These are phyloP conservation scores for Ctenicera cuprea DNA, from an alignment of 2,888 invertebrate genomes.

Conservation along the genomic window DNA sequence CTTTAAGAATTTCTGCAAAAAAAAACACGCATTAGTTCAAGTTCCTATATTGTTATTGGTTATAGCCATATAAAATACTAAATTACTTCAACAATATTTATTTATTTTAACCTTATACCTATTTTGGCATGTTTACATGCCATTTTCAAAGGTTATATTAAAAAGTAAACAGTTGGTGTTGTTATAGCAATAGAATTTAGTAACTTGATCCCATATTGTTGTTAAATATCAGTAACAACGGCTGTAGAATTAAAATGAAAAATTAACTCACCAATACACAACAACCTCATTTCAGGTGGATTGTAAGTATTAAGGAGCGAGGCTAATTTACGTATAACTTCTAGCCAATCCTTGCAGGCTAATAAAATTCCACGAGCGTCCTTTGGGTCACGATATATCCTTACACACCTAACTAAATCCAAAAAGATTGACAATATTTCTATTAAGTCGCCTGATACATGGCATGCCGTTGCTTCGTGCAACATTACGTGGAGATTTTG, in stretches of 20 bases:
- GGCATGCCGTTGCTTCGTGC: constrained; percentile 94
- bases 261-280: constrained; percentile 78
- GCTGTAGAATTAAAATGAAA: not conserved
- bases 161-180: too few relatives aligned
- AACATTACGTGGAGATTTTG: constrained; percentile 95
- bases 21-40: constrained; percentile 11
- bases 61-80: too few relatives aligned
- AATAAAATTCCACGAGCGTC: constrained; percentile 80
- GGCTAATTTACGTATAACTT: constrained; percentile 89
- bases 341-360: constrained; percentile 90
- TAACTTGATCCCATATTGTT: too few relatives aligned
- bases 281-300: constrained; percentile 87
- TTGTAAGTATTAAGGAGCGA: constrained; percentile 93
- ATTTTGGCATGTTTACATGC: too few relatives aligned
- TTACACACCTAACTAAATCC: constrained; percentile 82
- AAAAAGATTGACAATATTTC: constrained; percentile 88
- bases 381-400: constrained; percentile 80
- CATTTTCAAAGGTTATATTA: too few relatives aligned
- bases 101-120: too few relatives aligned
- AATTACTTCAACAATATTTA: too few relatives aligned
- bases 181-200: too few relatives aligned
- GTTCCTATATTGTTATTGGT: too few relatives aligned
- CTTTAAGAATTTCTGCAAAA: constrained; percentile 82
- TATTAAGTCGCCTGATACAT: constrained; percentile 88
- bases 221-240: too few relatives aligned